A percentile compares a stretch with the other conserved stretches of the same genome.
Evolutionary conservation across 2,797 vertebrate species (phyloP).

Genomic region (Somateria mollissima): DNA sequence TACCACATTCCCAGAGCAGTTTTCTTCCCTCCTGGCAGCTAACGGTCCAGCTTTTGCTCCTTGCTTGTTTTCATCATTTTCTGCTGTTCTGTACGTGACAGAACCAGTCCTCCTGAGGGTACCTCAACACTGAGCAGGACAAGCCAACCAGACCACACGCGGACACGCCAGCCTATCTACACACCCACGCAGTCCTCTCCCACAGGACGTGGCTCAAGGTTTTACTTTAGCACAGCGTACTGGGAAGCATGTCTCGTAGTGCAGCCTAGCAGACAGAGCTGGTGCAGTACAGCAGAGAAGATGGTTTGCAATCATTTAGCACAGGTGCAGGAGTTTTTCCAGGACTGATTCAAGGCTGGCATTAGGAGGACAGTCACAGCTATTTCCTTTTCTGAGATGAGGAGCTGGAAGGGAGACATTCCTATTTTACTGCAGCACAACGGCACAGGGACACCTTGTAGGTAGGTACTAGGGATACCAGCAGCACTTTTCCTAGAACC

Average conservation of each 20-base stretch:
- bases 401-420: slow-evolving; percentile 17
- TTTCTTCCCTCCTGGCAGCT: background rate
- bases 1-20: background rate
- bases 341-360: background rate
- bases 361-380: background rate
- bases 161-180: background rate
- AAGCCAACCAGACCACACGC: background rate
- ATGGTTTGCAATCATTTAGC: background rate
- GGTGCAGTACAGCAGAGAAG: background rate
- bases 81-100: background rate
- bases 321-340: background rate
- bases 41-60: background rate
- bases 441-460: background rate
- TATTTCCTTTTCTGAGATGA: background rate
- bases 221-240: background rate
- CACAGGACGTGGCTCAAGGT: background rate
- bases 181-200: background rate
- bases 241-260: background rate
- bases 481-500: slow-evolving; percentile 81
- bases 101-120: background rate
- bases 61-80: background rate
- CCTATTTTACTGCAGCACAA: slow-evolving; percentile 54
- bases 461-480: background rate
- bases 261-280: background rate
- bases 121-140: background rate